phyloP scores from a whole-genome alignment of 64 coral and sea anemone species.

The Acropora yongei region DNA sequence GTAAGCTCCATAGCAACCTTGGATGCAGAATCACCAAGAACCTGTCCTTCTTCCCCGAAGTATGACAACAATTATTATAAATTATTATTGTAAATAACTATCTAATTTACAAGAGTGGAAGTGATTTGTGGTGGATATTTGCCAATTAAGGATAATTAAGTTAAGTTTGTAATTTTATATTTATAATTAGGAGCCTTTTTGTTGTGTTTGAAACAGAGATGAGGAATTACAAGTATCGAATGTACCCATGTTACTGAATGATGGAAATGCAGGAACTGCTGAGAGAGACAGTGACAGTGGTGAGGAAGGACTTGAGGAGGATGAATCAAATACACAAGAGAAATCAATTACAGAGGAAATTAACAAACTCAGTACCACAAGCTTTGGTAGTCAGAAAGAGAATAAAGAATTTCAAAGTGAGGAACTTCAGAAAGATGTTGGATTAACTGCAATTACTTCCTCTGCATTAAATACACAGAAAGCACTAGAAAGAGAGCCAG shows the following conservation, averaged over 20 bases:
- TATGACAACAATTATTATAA: not conserved
- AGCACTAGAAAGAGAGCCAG: not conserved
- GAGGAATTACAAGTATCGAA: not conserved
- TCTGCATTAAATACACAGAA: not conserved
- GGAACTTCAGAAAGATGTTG: not conserved
- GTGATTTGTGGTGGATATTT: too few species aligned
- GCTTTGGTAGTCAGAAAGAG: not conserved
- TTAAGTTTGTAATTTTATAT: too few species aligned
- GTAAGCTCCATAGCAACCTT: not conserved
- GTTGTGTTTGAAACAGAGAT: not conserved
- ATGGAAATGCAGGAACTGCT: not conserved
- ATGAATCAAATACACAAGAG: not conserved
- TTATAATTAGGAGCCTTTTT: not conserved
- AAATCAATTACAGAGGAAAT: not conserved
- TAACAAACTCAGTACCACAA: not conserved
- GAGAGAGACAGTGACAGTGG: not conserved
- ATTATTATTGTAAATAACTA: too few species aligned
- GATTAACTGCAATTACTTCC: not conserved
- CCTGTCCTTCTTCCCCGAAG: slow-evolving; percentile 15
- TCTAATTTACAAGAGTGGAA: too few species aligned
- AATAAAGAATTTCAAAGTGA: not conserved
- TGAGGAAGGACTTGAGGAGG: not conserved
- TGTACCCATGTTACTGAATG: not conserved
- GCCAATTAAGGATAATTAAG: too few species aligned
- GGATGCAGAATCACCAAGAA: slow-evolving; percentile 2